phyloP scores from a whole-genome alignment of 2,888 invertebrate genomes.

The Leptura quadrifasciata region DNA sequence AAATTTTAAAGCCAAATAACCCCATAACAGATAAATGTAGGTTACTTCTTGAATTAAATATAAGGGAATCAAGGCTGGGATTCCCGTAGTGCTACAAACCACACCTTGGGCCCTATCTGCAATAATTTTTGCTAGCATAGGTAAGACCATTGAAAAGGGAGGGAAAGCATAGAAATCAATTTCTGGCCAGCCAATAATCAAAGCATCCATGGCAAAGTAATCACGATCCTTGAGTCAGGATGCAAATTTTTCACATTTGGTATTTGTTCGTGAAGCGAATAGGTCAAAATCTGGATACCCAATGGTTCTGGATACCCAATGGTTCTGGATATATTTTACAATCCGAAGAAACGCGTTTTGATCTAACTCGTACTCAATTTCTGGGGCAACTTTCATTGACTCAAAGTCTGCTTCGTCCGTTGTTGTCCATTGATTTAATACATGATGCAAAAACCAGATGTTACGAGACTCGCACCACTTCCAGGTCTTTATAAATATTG shows the following conservation, averaged over 20 bases:
- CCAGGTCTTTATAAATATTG: conserved; percentile 17
- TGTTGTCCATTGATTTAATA: conserved; percentile 25
- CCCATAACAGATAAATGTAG: conserved; percentile 39
- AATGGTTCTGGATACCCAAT: conserved; percentile 20
- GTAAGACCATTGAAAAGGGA: not conserved
- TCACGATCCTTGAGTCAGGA: conserved; percentile 33
- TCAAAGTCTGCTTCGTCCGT: conserved; percentile 22
- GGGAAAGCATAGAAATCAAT: conserved; percentile 32
- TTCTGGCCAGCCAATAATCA: conserved; percentile 28
- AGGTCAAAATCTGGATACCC: conserved; percentile 28
- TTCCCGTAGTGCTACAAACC: conserved; percentile 25
- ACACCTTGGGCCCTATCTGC: conserved; percentile 23
- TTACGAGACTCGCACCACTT: conserved; percentile 38
- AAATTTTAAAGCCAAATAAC: no score
- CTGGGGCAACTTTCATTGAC: not conserved
- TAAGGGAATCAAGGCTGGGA: conserved; percentile 31
- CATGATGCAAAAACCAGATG: conserved; percentile 22
- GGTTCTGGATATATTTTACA: not conserved
- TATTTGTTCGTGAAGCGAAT: conserved; percentile 24
- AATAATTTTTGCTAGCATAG: conserved; percentile 22
- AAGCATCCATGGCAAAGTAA: conserved; percentile 25
- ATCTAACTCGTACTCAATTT: conserved; percentile 24
- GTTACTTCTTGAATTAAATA: conserved; percentile 31
- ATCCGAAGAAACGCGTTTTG: conserved; percentile 22
- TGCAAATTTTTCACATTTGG: conserved; percentile 34